A percentile compares a stretch with the other conserved stretches of the same genome.
These are phyloP conservation scores for Lagodon rhomboides DNA, from an alignment of 2,797 vertebrate genomes.

Conservation along the genomic window DNA sequence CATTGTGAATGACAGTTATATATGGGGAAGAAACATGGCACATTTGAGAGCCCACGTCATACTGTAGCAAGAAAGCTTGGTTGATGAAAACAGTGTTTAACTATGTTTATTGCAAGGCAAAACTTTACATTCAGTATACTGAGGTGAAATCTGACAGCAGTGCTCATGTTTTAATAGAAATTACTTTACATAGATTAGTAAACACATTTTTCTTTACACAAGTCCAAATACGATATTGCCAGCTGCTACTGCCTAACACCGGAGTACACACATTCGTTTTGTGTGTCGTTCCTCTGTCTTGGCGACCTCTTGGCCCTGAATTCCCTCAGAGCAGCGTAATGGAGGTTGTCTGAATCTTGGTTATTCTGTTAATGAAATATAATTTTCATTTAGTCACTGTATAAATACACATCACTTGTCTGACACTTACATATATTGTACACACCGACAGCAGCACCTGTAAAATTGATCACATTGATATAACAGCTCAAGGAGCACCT, in stretches of 20 bases:
- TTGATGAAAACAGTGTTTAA: neutral
- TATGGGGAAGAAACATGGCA: too few relatives aligned
- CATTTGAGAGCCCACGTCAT: too few relatives aligned
- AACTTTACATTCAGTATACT: neutral
- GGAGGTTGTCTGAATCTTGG: conserved; percentile 14
- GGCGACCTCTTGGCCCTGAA: neutral
- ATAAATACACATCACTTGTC: neutral
- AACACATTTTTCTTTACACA: neutral
- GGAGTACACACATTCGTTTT: conserved; percentile 43
- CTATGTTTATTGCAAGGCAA: neutral
- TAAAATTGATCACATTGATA: neutral
- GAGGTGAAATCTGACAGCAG: neutral
- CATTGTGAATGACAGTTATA: too few relatives aligned
- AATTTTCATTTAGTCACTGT: neutral
- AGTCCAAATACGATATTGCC: neutral
- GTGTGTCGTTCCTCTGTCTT: neutral
- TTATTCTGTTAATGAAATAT: neutral
- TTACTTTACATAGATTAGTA: neutral
- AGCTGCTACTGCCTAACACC: conserved; percentile 30
- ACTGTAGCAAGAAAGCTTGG: neutral
- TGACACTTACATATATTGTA: conserved; percentile 15
- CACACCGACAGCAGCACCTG: neutral
- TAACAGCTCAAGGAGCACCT: neutral
- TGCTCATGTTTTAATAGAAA: neutral
- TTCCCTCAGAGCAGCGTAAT: conserved; percentile 27